Evolutionary conservation across 1,140 invertebrate genomes (phyloP), one percentile per base, ranked within the genome.

Genomic region (Drosophila miranda): DNA sequence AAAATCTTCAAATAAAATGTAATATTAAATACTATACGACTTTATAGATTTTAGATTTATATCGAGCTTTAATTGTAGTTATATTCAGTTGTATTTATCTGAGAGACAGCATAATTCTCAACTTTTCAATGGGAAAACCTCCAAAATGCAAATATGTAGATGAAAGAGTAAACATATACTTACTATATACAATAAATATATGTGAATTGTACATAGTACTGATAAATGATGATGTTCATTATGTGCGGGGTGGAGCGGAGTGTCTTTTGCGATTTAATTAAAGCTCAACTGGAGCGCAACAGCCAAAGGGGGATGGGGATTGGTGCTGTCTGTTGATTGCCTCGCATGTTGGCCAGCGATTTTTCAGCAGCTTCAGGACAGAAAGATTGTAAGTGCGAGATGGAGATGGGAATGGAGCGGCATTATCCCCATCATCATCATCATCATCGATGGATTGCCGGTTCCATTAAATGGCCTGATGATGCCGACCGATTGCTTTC

Each of bases 261-360:
- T 68, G 80, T 79, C 69, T 87, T 79, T 86, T 81, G 82, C 73
- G 73, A 81, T 86, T 84, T 84, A 86, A 84, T 84, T 84, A 84
- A 84, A 70, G 77, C 69, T 42, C 57, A 69, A 64, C 59, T 74
- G 61, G 43, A 59, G 60, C 52, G 28, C 42, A 7, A 38, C 14
- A 51, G 6, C n/a, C 38, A 43, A 49, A 21, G 6, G 26, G n/a
- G 13, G 42, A 8, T 3, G 34, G 16, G n/a, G 26, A 19, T 4
- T 42, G 44, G 30, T 38, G 34, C 1, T 11, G 53, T 19, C 26
- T 55, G 46, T 30, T 52, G 70, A 62, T 58, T 56, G 21, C 62
- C 23, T 61, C 61, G 67, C 67, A 66, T 82, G 75, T 64, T 74
- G 72, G 53, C 59, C 38, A 45, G 51, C 53, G 55, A 73, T 73